Conservation (phyloP, 2,113 vertebrate species). For the Pampusana beccarii region DNA sequence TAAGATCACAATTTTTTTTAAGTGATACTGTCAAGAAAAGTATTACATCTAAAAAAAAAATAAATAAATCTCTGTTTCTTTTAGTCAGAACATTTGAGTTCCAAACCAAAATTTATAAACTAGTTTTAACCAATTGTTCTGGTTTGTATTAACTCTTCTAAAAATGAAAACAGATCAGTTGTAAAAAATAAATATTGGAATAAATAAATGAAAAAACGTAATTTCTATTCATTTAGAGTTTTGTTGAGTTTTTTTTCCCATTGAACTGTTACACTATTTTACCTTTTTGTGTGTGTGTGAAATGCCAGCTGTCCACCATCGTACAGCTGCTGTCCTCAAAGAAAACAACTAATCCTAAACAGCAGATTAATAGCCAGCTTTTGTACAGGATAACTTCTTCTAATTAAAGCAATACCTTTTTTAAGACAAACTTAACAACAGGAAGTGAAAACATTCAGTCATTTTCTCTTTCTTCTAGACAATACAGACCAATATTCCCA, state of each 20-base stretch:
- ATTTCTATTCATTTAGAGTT: not conserved
- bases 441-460: not conserved
- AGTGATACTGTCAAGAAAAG: not conserved
- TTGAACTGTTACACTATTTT: not conserved
- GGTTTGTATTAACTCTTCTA: not conserved
- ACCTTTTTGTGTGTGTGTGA: not conserved
- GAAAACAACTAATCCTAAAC: not conserved
- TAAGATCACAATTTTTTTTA: not conserved
- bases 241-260: not conserved
- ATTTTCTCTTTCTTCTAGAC: not conserved
- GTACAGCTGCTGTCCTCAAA: not conserved
- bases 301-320: not conserved
- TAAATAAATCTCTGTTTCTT: not conserved
- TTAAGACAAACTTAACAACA: not conserved
- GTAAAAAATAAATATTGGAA: not conserved
- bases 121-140: not conserved
- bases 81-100: not conserved
- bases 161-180: not conserved
- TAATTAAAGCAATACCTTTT: not conserved
- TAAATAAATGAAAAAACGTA: not conserved
- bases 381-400: not conserved
- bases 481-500: not conserved
- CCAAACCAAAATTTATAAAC: not conserved
- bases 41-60: not conserved
- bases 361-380: not conserved